phyloP scores from a whole-genome alignment of 2,113 vertebrate species.

The Rhabdornis inornatus region DNA sequence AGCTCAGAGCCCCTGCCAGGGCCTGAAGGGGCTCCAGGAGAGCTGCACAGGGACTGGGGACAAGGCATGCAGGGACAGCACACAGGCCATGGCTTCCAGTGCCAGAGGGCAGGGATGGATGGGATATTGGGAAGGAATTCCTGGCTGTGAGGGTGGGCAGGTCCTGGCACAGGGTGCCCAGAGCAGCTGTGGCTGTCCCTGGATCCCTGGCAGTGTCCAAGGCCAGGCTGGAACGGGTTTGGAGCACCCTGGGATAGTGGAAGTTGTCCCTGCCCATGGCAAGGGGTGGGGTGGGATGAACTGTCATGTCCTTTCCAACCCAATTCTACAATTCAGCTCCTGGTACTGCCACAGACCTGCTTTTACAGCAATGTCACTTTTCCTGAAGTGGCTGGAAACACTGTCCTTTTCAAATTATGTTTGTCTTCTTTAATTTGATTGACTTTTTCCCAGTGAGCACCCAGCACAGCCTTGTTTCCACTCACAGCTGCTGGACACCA shows the following conservation, averaged over 20 bases:
- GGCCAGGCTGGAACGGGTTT: accelerated
- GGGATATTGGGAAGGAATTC: not conserved
- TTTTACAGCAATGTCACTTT: not conserved
- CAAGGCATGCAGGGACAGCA: not conserved
- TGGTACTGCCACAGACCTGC: not conserved
- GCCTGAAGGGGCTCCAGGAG: not conserved
- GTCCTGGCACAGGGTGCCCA: not conserved
- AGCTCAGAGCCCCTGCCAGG: accelerated
- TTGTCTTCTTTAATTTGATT: not conserved
- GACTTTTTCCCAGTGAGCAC: not conserved
- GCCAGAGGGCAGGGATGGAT: not conserved
- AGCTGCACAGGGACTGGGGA: not conserved
- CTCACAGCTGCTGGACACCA: not conserved
- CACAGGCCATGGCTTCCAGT: not conserved
- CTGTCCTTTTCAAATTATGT: not conserved
- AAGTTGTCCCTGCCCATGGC: not conserved
- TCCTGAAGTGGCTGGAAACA: not conserved
- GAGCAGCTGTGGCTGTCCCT: not conserved
- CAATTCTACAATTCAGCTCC: not conserved
- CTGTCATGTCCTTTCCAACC: not conserved
- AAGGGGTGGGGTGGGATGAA: accelerated
- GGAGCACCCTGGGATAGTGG: accelerated
- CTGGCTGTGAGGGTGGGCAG: not conserved
- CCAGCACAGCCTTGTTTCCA: not conserved
- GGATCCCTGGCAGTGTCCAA: not conserved